Base-by-base conservation (phyloP, 2,113 vertebrate genomes). In the Dicerorhinus sumatrensis region DNA sequence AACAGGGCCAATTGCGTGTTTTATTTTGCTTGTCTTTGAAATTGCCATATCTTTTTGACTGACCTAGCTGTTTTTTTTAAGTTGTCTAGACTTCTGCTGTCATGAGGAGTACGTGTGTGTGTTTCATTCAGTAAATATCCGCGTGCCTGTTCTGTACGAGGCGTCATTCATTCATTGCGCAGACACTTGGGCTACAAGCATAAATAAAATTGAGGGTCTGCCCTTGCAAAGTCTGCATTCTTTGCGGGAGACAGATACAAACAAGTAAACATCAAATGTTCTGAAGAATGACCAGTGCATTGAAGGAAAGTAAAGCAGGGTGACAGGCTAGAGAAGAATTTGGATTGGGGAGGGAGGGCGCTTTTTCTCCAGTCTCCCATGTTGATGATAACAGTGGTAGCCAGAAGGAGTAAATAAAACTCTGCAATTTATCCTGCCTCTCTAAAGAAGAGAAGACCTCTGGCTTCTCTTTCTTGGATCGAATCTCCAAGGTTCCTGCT, bases 31-130 rank as follows among this genome's bases (percentile, higher is more conserved):
- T 73, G 20, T 86, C 48, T 89, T 90, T 73, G 69, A 81, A 80
- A 33, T 48, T n/a, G 29, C 54, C 84, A 56, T 65, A 16, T 83
- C 73, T 91, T 91, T 92, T 48, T 70, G 79, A 94, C 56, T 46
- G 42, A 14, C 39, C 76, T 65, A 21, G 69, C 36, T 89, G 8
- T 65, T 56, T 92, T 86, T 60, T 77, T 70, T 8, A 27, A 91
- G 17, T 51, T 42, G 62, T 79, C 60, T 62, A 79, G 96, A 77
- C 42, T 86, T 89, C 69, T 80, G 42, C 23, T 60, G 29, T 84
- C 8, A n/a, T 42, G 21, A 89, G 85, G 27, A 46, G 75, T 76
- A 42, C n/a, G 36, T 25, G 6, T 58, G 9, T 48, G n/a, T 62
- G 46, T 69, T 81, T 63, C 39, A 21, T 91, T 84, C 51, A 73